phyloP scores from a whole-genome alignment of 1,140 invertebrate species.

The Drosophila chauvacae region DNA sequence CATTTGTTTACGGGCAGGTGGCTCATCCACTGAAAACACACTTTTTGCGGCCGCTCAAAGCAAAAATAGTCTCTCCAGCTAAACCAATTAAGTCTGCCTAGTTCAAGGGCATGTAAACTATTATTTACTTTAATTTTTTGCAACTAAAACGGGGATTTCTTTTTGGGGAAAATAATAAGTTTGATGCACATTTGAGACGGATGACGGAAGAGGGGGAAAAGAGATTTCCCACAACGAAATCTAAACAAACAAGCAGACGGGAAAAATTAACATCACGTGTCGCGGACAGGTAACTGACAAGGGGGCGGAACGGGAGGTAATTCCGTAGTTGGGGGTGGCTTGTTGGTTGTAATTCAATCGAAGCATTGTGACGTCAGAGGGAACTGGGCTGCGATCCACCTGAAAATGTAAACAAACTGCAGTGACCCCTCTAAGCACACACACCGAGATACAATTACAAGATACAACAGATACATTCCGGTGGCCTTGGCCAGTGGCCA shows the following conservation, averaged over 20 bases:
- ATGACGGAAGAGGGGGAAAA: not conserved
- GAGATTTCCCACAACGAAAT: slow-evolving; percentile 22
- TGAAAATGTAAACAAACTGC: slow-evolving; percentile 58
- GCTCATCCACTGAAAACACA: slow-evolving; percentile 15
- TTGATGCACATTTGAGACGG: slow-evolving; percentile 8
- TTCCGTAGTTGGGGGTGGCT: slow-evolving; percentile 7
- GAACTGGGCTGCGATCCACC: slow-evolving; percentile 31
- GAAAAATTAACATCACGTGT: slow-evolving; percentile 62
- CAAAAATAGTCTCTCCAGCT: slow-evolving; percentile 4
- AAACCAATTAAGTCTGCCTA: slow-evolving; percentile 25
- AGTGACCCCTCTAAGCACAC: slow-evolving; percentile 25
- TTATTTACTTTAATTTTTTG: not conserved
- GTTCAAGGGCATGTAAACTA: slow-evolving; percentile 17
- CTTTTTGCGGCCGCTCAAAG: slow-evolving; percentile 2
- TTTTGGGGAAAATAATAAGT: not conserved
- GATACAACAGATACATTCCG: slow-evolving; percentile 34
- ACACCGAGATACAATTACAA: slow-evolving; percentile 23
- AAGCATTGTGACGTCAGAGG: slow-evolving; percentile 54
- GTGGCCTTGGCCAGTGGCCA: slow-evolving; percentile 41
- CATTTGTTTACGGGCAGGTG: slow-evolving; percentile 31
- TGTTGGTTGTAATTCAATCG: slow-evolving; percentile 36
- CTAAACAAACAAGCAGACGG: slow-evolving; percentile 7
- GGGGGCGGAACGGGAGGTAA: slow-evolving; percentile 4
- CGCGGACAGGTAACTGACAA: slow-evolving; percentile 45
- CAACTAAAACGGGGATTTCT: slow-evolving; percentile 26